A percentile compares a stretch with the other conserved stretches of the same genome.
phyloP scores from a whole-genome alignment of 2,888 invertebrate genomes.

The Drosophila limbata region DNA sequence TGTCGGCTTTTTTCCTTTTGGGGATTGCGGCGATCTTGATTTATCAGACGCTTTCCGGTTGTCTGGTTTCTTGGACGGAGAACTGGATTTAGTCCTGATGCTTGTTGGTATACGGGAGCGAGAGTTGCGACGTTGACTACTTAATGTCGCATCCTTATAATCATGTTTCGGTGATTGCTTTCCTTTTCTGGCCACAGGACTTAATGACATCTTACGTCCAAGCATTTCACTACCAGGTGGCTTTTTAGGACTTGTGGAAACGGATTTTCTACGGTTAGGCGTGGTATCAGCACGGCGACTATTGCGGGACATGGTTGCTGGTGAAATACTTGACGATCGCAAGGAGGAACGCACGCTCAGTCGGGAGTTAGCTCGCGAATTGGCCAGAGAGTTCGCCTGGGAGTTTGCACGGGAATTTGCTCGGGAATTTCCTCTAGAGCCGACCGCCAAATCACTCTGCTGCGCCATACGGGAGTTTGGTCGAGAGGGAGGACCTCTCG shows the following conservation, averaged over 20 bases:
- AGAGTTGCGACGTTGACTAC: slow-evolving; percentile 53
- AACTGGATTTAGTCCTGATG: slow-evolving; percentile 36
- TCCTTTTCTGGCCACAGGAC: slow-evolving; percentile 59
- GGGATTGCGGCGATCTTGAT: slow-evolving; percentile 19
- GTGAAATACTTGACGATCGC: slow-evolving; percentile 70
- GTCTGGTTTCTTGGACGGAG: slow-evolving; percentile 48
- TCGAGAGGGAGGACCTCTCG: slow-evolving; percentile 63
- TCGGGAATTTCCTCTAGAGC: slow-evolving; percentile 57
- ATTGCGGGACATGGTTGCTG: slow-evolving; percentile 56
- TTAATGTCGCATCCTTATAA: slow-evolving; percentile 27
- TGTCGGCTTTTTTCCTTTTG: slow-evolving; percentile 25
- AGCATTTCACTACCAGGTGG: slow-evolving; percentile 7
- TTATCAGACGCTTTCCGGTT: slow-evolving; percentile 42
- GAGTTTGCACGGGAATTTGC: slow-evolving; percentile 35
- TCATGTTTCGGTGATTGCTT: slow-evolving; percentile 24
- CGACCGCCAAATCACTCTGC: slow-evolving; percentile 56
- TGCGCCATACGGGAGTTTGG: slow-evolving; percentile 77
- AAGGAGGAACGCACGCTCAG: slow-evolving; percentile 74
- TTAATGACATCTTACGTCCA: slow-evolving; percentile 73
- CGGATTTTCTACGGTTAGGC: slow-evolving; percentile 74
- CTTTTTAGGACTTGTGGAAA: slow-evolving; percentile 75
- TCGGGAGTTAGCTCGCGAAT: slow-evolving; percentile 74
- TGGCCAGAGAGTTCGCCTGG: slow-evolving; percentile 43
- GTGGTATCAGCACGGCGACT: slow-evolving; percentile 59
- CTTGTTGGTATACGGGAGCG: slow-evolving; percentile 81